phyloP scores from a whole-genome alignment of 2,113 vertebrate species.

The Gnathochromis pfefferi region DNA sequence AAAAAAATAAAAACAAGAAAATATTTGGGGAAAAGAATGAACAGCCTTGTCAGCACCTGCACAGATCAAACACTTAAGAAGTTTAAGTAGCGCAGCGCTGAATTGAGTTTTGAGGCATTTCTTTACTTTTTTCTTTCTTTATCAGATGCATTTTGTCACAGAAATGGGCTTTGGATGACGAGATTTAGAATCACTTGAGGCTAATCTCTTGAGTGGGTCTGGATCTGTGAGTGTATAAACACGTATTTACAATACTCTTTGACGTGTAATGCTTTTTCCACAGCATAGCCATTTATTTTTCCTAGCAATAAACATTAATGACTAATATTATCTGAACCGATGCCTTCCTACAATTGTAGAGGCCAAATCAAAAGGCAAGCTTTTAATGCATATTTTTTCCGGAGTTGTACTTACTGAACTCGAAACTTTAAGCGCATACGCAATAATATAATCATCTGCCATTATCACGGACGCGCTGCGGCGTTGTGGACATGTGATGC shows the following conservation, averaged over 20 bases:
- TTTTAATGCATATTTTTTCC: not conserved
- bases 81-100: not conserved
- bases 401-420: not conserved
- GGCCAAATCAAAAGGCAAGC: not conserved
- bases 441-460: not conserved
- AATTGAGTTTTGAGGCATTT: not conserved
- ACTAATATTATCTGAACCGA: conserved; percentile 12
- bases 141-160: conserved; percentile 9
- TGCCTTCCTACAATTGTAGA: not conserved
- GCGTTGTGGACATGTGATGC: not conserved
- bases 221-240: not conserved
- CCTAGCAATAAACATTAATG: not conserved
- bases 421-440: not conserved
- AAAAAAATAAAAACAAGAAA: conserved; percentile 27
- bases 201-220: not conserved
- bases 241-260: conserved; percentile 8
- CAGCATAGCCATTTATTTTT: not conserved
- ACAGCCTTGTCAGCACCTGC: conserved; percentile 12
- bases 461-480: not conserved
- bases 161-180: not conserved
- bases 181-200: not conserved
- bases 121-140: not conserved
- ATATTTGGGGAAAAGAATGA: conserved; percentile 41
- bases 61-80: conserved; percentile 38
- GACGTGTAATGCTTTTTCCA: not conserved